Evolutionary conservation across 2,113 vertebrate genomes (phyloP).

Genomic region (Oryzias curvinotus): DNA sequence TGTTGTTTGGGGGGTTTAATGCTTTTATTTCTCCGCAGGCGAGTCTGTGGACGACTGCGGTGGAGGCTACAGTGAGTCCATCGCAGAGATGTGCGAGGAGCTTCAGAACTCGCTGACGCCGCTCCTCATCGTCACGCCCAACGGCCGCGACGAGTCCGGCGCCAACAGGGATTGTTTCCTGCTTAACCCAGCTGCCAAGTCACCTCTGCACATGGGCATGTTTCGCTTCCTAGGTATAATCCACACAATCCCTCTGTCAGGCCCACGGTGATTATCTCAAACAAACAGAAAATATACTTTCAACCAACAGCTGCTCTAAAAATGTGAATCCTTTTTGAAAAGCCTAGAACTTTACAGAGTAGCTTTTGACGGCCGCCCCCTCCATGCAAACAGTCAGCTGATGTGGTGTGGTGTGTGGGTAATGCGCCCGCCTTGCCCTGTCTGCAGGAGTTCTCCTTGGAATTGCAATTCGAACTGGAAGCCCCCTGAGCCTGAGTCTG

Average conservation of each 20-base stretch:
- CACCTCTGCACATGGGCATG: conserved; percentile 94
- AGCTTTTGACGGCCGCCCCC: not conserved
- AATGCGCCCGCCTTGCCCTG: conserved; percentile 14
- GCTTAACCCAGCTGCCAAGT: conserved; percentile 91
- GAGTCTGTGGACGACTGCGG: conserved; percentile 99
- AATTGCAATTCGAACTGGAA: conserved; percentile 97
- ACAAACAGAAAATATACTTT: conserved; percentile 25
- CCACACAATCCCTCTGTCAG: conserved; percentile 38
- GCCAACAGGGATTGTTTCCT: conserved; percentile 98
- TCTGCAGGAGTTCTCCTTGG: conserved; percentile 91
- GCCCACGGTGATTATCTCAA: conserved; percentile 32
- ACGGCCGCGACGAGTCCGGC: conserved; percentile 95
- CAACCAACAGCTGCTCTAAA: conserved; percentile 8
- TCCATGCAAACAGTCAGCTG: not conserved
- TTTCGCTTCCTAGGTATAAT: conserved; percentile 94
- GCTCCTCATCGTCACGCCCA: conserved; percentile 95
- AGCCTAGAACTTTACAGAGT: not conserved
- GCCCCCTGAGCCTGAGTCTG: conserved; percentile 94
- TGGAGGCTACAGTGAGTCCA: conserved; percentile 97
- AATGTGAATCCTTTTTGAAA: no score
- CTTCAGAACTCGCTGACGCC: conserved; percentile 97
- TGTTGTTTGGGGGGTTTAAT: not conserved
- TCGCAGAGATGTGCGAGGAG: conserved; percentile 98
- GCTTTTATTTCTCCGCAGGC: conserved; percentile 68
- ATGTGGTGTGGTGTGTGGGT: conserved; percentile 13